Base-by-base conservation (phyloP, 2,888 invertebrate species). In the Didymodactylos carnosus region DNA sequence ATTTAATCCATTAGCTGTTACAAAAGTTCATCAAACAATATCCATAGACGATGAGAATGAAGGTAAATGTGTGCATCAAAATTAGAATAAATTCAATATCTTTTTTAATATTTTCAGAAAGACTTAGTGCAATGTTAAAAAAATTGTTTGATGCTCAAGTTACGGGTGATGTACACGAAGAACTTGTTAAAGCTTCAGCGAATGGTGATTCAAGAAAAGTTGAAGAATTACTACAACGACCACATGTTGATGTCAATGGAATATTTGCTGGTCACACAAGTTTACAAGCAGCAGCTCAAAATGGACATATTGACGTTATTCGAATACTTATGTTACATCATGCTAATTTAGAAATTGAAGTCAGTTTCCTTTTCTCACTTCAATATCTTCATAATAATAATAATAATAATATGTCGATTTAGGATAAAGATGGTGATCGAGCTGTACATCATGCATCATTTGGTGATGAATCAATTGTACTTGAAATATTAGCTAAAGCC, bases 401-500 rank as follows among this genome's bases (percentile, higher is more conserved):
- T n/a, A n/a, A n/a, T n/a, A n/a, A n/a, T n/a, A n/a, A n/a, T n/a
- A n/a, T 49, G 25, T 46, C 35, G 19, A 39, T 46, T 25, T 76
- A 87, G 86, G 94, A 95, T 83, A 92, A 93, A 82, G 94, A 92
- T 82, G 95, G 94, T 0, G 94, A 95, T 85, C 87, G 94, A 76
- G 93, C 94, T 27, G 92, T 94, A 27, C 95, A 95, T 85, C 94
- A 95, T 86, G 94, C 94, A 16, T 94, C 94, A 5, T 94, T 94
- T 85, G 94, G 94, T 0, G 94, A 95, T 84, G 94, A 95, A 83
- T 91, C 94, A 0, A 89, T 88, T 23, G 93, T 93, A 0, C 89
- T 95, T 82, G 89, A 92, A 77, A 87, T 92, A 76, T 86, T 95
- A 25, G 39, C 39, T 5, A 3, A 10, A 40, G n/a, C 39, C 23